phyloP scores from a whole-genome alignment of 2,888 invertebrate genomes.

The Aphodius sticticus region DNA sequence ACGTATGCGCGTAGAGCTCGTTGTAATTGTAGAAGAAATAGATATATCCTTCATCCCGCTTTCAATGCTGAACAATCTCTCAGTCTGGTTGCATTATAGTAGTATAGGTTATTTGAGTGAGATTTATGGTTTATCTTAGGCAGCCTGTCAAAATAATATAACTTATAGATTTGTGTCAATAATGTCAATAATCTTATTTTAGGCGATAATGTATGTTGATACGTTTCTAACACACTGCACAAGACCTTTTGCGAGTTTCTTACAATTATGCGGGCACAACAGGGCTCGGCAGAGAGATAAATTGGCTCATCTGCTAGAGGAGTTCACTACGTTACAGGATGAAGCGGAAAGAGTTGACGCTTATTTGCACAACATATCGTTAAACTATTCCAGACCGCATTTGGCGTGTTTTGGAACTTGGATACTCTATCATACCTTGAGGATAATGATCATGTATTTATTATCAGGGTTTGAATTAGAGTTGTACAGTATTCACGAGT shows the following conservation, averaged over 20 bases:
- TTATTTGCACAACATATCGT: slow-evolving; percentile 73
- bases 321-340: slow-evolving; percentile 90
- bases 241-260: slow-evolving; percentile 83
- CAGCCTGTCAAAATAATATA: neutral
- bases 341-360: slow-evolving; percentile 93
- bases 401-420: slow-evolving; percentile 92
- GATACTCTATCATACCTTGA: slow-evolving; percentile 92
- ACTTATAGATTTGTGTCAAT: neutral
- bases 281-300: slow-evolving; percentile 95
- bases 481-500: slow-evolving; percentile 95
- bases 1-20: too few species aligned
- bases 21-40: too few species aligned
- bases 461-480: slow-evolving; percentile 95
- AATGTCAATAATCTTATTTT: slow-evolving; percentile 40
- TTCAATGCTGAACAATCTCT: too few species aligned
- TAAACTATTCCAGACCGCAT: slow-evolving; percentile 74
- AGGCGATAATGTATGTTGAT: slow-evolving; percentile 88
- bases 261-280: slow-evolving; percentile 94
- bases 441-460: slow-evolving; percentile 93
- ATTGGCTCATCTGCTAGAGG: slow-evolving; percentile 87
- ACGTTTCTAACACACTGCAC: slow-evolving; percentile 88
- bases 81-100: too few species aligned
- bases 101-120: too few species aligned
- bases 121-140: too few species aligned
- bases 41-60: too few species aligned